A percentile compares a stretch with the other conserved stretches of the same genome.
Evolutionary conservation across 2,113 vertebrate species (phyloP).

Genomic region (Austrofundulus limnaeus): DNA sequence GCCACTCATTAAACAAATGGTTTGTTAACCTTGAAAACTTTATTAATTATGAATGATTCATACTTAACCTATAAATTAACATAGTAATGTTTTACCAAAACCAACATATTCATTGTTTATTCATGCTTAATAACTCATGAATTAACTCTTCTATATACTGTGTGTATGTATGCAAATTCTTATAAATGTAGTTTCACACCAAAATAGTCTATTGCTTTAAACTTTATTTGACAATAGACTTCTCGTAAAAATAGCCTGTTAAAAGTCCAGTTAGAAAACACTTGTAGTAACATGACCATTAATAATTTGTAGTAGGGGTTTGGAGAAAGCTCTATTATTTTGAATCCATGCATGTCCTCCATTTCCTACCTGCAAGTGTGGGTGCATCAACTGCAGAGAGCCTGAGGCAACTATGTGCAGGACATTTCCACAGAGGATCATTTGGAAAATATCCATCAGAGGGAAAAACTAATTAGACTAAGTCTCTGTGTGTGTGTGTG

Average conservation of each 20-base stretch:
- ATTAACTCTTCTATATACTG: no score
- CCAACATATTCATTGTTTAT: no score
- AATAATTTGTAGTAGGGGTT: conserved; percentile 70
- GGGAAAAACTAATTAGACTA: conserved; percentile 70
- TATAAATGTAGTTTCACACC: no score
- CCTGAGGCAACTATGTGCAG: conserved; percentile 72
- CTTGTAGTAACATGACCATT: conserved; percentile 57
- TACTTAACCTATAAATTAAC: no score
- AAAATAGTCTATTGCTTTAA: background rate
- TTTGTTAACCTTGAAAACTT: no score
- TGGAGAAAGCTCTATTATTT: conserved; percentile 65
- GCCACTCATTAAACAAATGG: no score
- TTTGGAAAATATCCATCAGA: conserved; percentile 74
- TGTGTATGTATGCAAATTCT: no score
- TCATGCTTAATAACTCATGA: no score
- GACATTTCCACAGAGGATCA: conserved; percentile 75
- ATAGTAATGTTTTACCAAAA: no score
- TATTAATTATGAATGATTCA: no score
- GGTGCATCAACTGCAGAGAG: conserved; percentile 66
- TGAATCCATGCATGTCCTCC: conserved; percentile 64
- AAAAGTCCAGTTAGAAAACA: conserved; percentile 45
- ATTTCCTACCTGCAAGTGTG: conserved; percentile 72
- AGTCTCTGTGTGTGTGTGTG: conserved; percentile 41
- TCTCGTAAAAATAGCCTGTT: conserved; percentile 19
- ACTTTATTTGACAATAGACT: conserved; percentile 26